Conservation (phyloP, 1,140 invertebrate genomes). For the Leptinotarsa texana region DNA sequence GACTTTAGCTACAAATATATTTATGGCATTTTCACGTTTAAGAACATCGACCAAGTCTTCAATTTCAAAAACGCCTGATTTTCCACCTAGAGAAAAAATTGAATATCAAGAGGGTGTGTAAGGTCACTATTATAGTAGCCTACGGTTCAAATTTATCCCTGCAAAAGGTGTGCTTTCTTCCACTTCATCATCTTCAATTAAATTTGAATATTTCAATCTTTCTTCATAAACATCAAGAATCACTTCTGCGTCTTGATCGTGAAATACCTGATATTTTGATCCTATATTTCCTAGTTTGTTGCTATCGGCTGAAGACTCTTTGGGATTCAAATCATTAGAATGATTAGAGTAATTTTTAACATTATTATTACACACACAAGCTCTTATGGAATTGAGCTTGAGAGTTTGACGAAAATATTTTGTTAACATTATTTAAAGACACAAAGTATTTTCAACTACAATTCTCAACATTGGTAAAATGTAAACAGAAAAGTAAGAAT, state of each 20-base stretch:
- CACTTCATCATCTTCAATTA: slow-evolving; percentile 37
- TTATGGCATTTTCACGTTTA: slow-evolving; percentile 72
- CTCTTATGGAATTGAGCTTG: not conserved
- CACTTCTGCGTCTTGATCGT: slow-evolving; percentile 41
- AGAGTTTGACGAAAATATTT: too few relatives aligned
- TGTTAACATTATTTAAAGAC: too few relatives aligned
- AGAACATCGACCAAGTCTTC: slow-evolving; percentile 82
- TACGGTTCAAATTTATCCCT: slow-evolving; percentile 38
- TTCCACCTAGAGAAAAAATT: slow-evolving; percentile 33
- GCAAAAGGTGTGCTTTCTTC: slow-evolving; percentile 34
- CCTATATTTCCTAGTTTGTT: slow-evolving; percentile 33
- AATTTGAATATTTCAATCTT: slow-evolving; percentile 40
- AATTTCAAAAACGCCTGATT: slow-evolving; percentile 58
- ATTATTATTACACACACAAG: not conserved
- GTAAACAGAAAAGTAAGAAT: too few relatives aligned
- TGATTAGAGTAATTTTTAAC: not conserved
- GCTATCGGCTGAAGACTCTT: not conserved
- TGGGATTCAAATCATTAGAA: not conserved
- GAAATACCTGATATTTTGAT: slow-evolving; percentile 40
- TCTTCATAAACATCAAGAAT: slow-evolving; percentile 47
- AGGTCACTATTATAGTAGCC: too few relatives aligned
- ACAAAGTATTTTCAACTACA: too few relatives aligned
- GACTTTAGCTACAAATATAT: slow-evolving; percentile 81
- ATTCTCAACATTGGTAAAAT: too few relatives aligned
- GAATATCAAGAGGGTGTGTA: too few relatives aligned